Base-by-base conservation (phyloP, 2,113 vertebrate species). In the Vulpes lagopus region DNA sequence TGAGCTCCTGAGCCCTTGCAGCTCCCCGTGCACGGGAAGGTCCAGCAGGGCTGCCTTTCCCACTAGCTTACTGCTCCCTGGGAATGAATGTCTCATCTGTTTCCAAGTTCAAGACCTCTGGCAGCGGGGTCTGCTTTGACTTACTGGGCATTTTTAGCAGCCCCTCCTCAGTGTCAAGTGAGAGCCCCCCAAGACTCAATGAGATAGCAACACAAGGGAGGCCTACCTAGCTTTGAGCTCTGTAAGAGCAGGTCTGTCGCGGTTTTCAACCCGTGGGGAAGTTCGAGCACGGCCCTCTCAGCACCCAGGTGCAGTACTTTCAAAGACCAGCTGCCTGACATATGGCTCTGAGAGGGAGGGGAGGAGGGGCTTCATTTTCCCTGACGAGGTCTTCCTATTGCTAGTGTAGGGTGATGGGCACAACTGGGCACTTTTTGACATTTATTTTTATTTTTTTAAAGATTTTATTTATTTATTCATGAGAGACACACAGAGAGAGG, bases 1-100 rank as follows among this genome's bases (percentile, higher is more conserved):
- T 5, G 79, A 69, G 35, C 20, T 17, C 14, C 53, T 4, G 11
- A 3, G 14, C 3, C 0, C 25, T 7, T 60, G 6, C 32, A 11
- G n/a, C 25, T 53, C 17, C 0, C 3, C 30, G 4, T 1, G 11
- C 27, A 1, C 6, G 2, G 15, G 38, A 65, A 3, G n/a, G 30
- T 4, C 12, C 16, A 59, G 8, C 73, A 10, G 11, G 43, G 65
- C 17, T 14, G 22, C 55, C 49, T 35, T n/a, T 17, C 51, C 0
- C 25, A 3, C n/a, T 1, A 16, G 17, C 30, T 15, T 15, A 10
- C 51, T 43, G 3, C 12, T 67, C 35, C 78, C 74, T 60, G 11
- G 14, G n/a, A 82, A 12, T 12, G 60, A 73, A 27, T 15, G 49
- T 16, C 49, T 17, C 8, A 10, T 4, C 65, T n/a, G 59, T 71